Conservation (phyloP, 2,888 invertebrate species). For the Lasioglossum marginatum region DNA sequence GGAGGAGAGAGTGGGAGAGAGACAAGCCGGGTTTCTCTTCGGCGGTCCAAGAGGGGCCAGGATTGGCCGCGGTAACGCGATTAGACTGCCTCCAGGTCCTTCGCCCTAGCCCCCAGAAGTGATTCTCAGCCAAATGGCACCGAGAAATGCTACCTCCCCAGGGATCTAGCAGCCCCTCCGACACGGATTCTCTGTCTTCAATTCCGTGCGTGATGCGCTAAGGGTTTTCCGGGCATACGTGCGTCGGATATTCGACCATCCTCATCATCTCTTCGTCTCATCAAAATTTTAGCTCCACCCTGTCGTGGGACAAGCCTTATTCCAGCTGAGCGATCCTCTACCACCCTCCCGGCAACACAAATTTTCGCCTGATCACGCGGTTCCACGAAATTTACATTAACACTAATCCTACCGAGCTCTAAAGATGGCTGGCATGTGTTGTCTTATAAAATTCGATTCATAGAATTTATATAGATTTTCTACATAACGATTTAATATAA, state of each 20-base stretch:
- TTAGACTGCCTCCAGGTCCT: slow-evolving; percentile 46
- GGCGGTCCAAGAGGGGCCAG: slow-evolving; percentile 12
- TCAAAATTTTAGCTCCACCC: not conserved
- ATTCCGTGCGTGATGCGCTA: slow-evolving; percentile 20
- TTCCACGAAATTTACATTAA: not conserved
- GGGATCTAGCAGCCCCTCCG: slow-evolving; percentile 34
- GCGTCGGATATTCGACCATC: slow-evolving; percentile 38
- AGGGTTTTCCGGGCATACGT: slow-evolving; percentile 51
- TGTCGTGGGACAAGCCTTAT: not conserved
- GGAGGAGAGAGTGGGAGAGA: not conserved
- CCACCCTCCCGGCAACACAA: not conserved
- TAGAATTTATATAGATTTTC: too few species aligned
- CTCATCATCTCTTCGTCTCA: not conserved
- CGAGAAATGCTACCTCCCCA: slow-evolving; percentile 46
- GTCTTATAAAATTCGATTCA: too few species aligned
- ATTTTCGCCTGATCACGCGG: not conserved
- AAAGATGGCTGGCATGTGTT: too few species aligned
- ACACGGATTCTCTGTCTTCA: not conserved
- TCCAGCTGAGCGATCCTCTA: too few species aligned
- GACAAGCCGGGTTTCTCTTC: slow-evolving; percentile 9
- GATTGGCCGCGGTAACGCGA: slow-evolving; percentile 60
- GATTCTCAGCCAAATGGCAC: slow-evolving; percentile 59
- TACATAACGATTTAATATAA: too few species aligned
- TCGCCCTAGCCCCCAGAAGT: slow-evolving; percentile 38
- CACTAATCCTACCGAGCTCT: too few species aligned